These are phyloP conservation scores for Aspiorhynchus laticeps DNA, from an alignment of 2,113 vertebrate genomes.

Conservation along the genomic window DNA sequence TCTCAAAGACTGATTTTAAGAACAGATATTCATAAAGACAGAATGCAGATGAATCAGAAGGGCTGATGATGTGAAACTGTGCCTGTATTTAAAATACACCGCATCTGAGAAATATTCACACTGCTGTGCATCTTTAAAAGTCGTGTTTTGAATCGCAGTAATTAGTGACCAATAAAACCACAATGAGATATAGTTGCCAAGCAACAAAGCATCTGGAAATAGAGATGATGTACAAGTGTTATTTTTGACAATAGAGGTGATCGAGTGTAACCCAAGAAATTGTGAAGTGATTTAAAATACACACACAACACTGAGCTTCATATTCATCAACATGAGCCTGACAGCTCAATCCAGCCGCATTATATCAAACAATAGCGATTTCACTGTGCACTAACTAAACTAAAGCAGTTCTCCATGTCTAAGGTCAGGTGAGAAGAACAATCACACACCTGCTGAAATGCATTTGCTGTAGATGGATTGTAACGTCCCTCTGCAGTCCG, in stretches of 20 bases:
- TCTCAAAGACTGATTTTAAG: background rate
- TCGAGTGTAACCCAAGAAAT: background rate
- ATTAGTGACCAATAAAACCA: slow-evolving; percentile 39
- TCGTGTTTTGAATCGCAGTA: background rate
- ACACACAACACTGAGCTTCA: background rate
- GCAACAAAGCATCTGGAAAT: slow-evolving; percentile 21
- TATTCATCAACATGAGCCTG: background rate
- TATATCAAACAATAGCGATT: background rate
- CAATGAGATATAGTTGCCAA: slow-evolving; percentile 26
- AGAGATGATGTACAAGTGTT: slow-evolving; percentile 7
- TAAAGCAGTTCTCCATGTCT: slow-evolving; percentile 10
- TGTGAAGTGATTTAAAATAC: background rate
- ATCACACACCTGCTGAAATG: background rate
- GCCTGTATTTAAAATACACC: background rate
- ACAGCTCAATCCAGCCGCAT: slow-evolving; percentile 19
- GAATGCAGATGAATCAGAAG: background rate
- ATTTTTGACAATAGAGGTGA: slow-evolving; percentile 31
- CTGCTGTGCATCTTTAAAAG: background rate
- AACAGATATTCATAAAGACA: background rate
- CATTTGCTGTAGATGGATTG: background rate
- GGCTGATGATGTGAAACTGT: background rate
- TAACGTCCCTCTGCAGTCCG: background rate
- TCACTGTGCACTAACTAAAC: background rate
- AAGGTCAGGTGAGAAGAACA: background rate
- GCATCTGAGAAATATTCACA: background rate